Evolutionary conservation across 2,113 vertebrate species (phyloP).

Genomic region (Psittacara wagleri): DNA sequence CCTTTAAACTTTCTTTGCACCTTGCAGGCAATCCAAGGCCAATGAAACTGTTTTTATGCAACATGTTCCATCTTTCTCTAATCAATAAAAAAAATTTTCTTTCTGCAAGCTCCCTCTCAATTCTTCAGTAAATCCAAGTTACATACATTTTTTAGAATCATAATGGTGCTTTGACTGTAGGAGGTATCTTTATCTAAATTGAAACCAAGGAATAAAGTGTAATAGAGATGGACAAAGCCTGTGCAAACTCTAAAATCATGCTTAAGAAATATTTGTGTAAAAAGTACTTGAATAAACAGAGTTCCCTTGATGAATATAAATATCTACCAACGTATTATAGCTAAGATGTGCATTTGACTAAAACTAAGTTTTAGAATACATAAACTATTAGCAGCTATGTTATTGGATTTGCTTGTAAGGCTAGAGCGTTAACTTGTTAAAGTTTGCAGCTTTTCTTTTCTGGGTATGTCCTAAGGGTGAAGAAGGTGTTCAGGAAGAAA

Average conservation of each 20-base stretch:
- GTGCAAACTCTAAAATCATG: background rate
- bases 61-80: background rate
- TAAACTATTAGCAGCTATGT: background rate
- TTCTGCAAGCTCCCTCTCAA: background rate
- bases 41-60: constrained; percentile 55
- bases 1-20: constrained; percentile 53
- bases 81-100: background rate
- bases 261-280: background rate
- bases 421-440: background rate
- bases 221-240: background rate
- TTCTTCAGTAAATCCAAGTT: background rate
- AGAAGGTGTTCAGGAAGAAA: background rate
- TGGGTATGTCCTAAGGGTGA: background rate
- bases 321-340: background rate
- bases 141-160: background rate
- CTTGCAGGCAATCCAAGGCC: constrained; percentile 36
- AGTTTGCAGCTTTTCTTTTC: background rate
- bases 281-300: background rate
- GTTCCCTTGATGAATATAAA: background rate
- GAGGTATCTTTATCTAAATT: background rate
- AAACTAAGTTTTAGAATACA: background rate
- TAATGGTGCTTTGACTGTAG: background rate
- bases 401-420: background rate
- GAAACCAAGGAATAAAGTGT: background rate
- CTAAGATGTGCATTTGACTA: background rate